A percentile compares a stretch with the other conserved stretches of the same genome.
phyloP scores from a whole-genome alignment of 2,113 vertebrate species.

The Piliocolobus tephrosceles region DNA sequence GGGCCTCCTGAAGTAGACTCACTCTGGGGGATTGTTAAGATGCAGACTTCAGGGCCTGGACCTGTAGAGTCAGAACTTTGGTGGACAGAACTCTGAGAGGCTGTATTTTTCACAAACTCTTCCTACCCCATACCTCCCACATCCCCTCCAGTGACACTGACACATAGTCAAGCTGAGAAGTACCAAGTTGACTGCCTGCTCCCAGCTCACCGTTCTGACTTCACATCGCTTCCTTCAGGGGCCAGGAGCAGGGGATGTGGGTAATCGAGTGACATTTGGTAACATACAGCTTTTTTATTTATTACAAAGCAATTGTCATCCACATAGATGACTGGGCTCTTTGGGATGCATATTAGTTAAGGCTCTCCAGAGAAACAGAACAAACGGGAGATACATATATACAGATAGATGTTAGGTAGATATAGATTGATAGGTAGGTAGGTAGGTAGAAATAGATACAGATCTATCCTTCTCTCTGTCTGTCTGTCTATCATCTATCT shows the following conservation, averaged over 20 bases:
- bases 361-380: neutral
- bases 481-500: neutral
- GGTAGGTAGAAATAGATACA: neutral
- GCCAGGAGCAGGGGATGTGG: neutral
- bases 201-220: neutral
- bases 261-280: neutral
- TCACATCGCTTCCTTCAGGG: neutral
- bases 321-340: neutral
- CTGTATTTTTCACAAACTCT: neutral
- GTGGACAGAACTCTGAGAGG: neutral
- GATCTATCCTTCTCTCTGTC: neutral
- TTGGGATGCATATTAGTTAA: neutral
- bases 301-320: neutral
- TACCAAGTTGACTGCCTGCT: accelerated
- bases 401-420: neutral
- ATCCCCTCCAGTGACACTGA: neutral
- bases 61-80: neutral
- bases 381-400: neutral
- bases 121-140: accelerated
- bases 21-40: neutral
- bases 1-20: neutral
- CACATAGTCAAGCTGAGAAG: neutral
- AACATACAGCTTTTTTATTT: neutral
- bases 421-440: neutral
- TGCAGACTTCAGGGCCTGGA: neutral